Percentiles rank a stretch among this genome's conserved stretches.
phyloP scores from a whole-genome alignment of 2,113 vertebrate species.

The Aldabrachelys gigantea region DNA sequence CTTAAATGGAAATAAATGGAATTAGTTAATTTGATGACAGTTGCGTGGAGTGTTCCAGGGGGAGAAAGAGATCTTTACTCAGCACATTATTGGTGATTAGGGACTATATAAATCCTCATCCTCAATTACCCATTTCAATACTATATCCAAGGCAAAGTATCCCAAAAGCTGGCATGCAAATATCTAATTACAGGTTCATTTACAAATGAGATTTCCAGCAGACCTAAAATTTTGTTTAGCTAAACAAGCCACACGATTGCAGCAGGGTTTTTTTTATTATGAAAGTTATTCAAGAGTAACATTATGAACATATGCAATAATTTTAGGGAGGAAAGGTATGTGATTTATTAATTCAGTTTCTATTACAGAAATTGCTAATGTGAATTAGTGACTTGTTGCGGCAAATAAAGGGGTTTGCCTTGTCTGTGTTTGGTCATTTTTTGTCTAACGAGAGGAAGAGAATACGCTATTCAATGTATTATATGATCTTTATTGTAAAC shows the following conservation, averaged over 20 bases:
- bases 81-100: neutral
- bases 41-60: neutral
- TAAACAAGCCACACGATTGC: slow-evolving; percentile 41
- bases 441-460: slow-evolving; percentile 16
- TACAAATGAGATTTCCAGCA: slow-evolving; percentile 13
- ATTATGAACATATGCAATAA: slow-evolving; percentile 37
- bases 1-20: neutral
- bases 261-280: slow-evolving; percentile 13
- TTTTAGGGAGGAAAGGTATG: slow-evolving; percentile 24
- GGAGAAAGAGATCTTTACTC: slow-evolving; percentile 16
- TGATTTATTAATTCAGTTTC: slow-evolving; percentile 30
- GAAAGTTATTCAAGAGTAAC: slow-evolving; percentile 33
- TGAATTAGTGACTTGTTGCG: neutral
- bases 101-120: neutral
- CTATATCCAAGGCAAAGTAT: slow-evolving; percentile 41
- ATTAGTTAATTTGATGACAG: neutral
- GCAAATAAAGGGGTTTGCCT: slow-evolving; percentile 11
- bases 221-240: slow-evolving; percentile 6
- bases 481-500: slow-evolving; percentile 2
- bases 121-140: slow-evolving; percentile 23
- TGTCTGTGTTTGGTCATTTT: slow-evolving; percentile 1
- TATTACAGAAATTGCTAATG: neutral
- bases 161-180: slow-evolving; percentile 24
- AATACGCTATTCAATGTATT: neutral
- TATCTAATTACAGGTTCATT: slow-evolving; percentile 20